phyloP scores from a whole-genome alignment of 2,113 vertebrate species.

The Oryzias celebensis region DNA sequence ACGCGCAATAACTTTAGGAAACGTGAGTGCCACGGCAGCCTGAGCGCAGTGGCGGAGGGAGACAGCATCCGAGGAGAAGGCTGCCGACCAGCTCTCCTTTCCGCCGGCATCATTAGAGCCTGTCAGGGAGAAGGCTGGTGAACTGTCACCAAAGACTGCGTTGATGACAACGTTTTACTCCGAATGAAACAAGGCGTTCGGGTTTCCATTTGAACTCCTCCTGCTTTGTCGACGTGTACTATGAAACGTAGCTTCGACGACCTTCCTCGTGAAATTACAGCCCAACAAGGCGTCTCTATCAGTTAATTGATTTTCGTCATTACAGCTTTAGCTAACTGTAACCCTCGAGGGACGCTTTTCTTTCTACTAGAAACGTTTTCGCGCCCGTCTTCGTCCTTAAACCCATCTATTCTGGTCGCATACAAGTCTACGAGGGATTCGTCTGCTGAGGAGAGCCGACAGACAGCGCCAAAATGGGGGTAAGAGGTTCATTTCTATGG shows the following conservation, averaged over 20 bases:
- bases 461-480: slow-evolving; percentile 75
- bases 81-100: slow-evolving; percentile 56
- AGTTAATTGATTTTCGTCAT: slow-evolving; percentile 5
- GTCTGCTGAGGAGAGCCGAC: slow-evolving; percentile 60
- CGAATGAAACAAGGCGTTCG: background rate
- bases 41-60: slow-evolving; percentile 65
- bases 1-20: slow-evolving; percentile 26
- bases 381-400: slow-evolving; percentile 3
- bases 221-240: slow-evolving; percentile 16
- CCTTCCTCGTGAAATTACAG: slow-evolving; percentile 2
- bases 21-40: slow-evolving; percentile 45
- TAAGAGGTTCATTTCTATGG: slow-evolving; percentile 51
- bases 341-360: slow-evolving; percentile 23
- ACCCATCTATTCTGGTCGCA: slow-evolving; percentile 39
- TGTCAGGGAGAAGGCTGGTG: slow-evolving; percentile 30
- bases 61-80: slow-evolving; percentile 48
- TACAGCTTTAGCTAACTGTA: slow-evolving; percentile 11
- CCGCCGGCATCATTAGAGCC: slow-evolving; percentile 58
- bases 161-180: slow-evolving; percentile 14
- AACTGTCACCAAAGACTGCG: slow-evolving; percentile 23
- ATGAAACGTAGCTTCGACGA: slow-evolving; percentile 21
- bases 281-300: slow-evolving; percentile 12
- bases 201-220: slow-evolving; percentile 8
- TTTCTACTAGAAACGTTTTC: background rate
- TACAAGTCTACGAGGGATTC: slow-evolving; percentile 25